Base-by-base conservation (phyloP, 2,797 vertebrate species). In the Oreochromis mossambicus region DNA sequence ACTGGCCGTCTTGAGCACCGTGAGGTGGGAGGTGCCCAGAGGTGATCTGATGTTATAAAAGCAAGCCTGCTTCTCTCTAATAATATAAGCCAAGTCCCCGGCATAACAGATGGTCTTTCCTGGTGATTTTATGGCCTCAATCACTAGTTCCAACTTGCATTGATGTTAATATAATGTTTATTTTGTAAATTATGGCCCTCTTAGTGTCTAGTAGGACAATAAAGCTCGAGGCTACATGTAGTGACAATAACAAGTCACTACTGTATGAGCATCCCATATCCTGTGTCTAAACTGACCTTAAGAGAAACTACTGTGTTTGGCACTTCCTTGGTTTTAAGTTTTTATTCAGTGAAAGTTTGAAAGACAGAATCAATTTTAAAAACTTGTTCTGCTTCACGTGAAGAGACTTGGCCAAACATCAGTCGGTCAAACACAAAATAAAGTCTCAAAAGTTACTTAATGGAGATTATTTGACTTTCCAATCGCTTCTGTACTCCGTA, bases 121-220 rank as follows among this genome's bases (percentile, higher is more conserved):
- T 73, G 68, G 24, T 73, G 24, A 73, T 48, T 19, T 29, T 48
- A 73, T 1, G 26, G 26, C 43, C 46, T 75, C 11, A 29, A 48
- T 50, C 3, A 29, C 24, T 19, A 75, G 0, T 13, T 50, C 26
- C 46, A 50, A 73, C 6, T 48, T 13, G 3, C 46, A 50, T 3
- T 75, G 3, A 50, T 75, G 32, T 32, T 75, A 75, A 50, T 19
- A 32, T 75, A 48, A 75, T 50, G 26, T 32, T 75, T 19, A 70
- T 17, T 46, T 70, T 29, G 38, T 70, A 26, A 75, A 32, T 50
- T 13, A 75, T 32, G 43, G 43, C 43, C 68, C 26, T 48, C 2
- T 75, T 75, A 75, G 26, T 50, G 70, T 32, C 17, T 10, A 50
- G 26, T 19, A 50, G 24, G 68, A 46, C 38, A 43, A 32, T 73